A percentile compares a stretch with the other conserved stretches of the same genome.
Evolutionary conservation across 2,113 vertebrate genomes (phyloP).

Genomic region (Chlamydotis undulata): DNA sequence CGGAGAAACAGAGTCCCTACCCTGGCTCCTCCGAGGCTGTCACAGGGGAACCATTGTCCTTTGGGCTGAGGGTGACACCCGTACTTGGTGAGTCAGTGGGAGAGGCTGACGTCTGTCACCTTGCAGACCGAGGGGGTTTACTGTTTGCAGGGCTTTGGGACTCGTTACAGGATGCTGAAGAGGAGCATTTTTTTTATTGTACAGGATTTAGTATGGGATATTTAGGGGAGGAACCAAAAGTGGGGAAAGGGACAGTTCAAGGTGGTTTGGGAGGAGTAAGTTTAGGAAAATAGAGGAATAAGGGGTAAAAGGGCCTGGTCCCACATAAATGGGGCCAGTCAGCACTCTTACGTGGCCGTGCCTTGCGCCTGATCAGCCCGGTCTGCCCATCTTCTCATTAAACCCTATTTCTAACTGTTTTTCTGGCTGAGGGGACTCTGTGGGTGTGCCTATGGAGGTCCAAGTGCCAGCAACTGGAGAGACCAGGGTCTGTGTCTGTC

Average conservation of each 20-base stretch:
- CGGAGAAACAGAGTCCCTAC: background rate
- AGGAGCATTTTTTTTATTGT: background rate
- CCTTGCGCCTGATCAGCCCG: background rate
- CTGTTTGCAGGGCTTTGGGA: background rate
- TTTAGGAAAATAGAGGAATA: background rate
- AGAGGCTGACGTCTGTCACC: background rate
- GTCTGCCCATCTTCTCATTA: background rate
- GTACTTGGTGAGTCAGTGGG: background rate
- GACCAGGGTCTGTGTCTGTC: background rate
- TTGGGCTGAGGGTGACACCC: background rate
- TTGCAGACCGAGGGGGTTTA: background rate
- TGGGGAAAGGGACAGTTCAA: background rate
- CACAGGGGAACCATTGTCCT: rapidly evolving
- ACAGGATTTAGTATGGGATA: background rate
- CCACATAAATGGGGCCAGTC: background rate
- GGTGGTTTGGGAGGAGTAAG: background rate
- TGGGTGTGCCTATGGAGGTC: background rate
- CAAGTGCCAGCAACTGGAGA: background rate
- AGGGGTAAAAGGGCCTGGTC: background rate
- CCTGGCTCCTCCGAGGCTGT: background rate
- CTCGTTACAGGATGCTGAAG: background rate
- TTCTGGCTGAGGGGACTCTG: background rate
- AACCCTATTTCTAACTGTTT: background rate
- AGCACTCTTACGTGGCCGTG: background rate
- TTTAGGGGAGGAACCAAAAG: background rate